Percentiles rank a stretch among this genome's conserved stretches.
phyloP scores from a whole-genome alignment of 2,888 invertebrate genomes.

The Aphodius granarius region DNA sequence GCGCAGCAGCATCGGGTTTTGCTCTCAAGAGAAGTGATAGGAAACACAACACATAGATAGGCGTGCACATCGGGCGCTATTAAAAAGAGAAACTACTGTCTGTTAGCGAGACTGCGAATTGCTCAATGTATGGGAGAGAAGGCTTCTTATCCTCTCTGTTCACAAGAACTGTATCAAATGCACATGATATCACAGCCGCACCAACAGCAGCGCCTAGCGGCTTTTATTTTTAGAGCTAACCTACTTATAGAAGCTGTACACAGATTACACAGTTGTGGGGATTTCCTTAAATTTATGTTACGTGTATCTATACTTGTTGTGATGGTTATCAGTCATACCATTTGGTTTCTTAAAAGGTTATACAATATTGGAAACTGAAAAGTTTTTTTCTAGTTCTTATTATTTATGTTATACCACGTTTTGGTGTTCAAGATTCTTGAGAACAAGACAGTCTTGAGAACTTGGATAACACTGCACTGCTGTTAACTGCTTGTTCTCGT shows the following conservation, averaged over 20 bases:
- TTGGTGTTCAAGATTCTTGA: too few species aligned
- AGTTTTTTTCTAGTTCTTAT: too few species aligned
- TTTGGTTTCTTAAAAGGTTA: too few species aligned
- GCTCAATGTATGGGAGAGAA: background rate
- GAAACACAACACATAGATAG: background rate
- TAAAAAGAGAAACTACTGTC: background rate
- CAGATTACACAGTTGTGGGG: too few species aligned
- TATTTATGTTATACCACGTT: too few species aligned
- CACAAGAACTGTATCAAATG: background rate
- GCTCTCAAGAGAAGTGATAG: background rate
- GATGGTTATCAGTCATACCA: too few species aligned
- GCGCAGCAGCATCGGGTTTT: background rate
- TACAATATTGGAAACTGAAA: too few species aligned
- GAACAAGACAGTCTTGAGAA: too few species aligned
- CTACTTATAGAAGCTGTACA: too few species aligned
- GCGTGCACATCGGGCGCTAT: background rate
- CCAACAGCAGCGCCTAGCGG: background rate
- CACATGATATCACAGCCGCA: background rate
- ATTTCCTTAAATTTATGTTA: background rate
- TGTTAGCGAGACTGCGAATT: background rate
- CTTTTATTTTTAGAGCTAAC: background rate
- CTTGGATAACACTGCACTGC: too few species aligned
- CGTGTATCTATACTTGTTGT: background rate
- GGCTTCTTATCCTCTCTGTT: background rate
- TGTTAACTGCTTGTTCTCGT: too few species aligned